Percentiles rank a stretch among this genome's conserved stretches.
Conservation (phyloP, 2,113 vertebrate species). For the Myotis lucifugus region DNA sequence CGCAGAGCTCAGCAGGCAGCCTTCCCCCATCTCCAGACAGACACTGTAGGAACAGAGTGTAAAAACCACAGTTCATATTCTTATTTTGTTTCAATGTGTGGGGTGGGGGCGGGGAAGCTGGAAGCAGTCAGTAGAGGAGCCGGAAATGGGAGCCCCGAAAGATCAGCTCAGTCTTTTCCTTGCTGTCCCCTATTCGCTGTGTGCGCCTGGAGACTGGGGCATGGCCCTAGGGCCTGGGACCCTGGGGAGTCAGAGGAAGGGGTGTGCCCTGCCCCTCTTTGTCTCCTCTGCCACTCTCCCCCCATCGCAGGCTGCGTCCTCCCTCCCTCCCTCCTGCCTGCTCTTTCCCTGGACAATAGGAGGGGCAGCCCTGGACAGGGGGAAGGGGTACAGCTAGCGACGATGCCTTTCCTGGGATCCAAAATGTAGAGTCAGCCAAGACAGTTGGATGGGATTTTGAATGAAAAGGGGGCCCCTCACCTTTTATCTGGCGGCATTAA, state of each 20-base stretch:
- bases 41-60: conserved; percentile 52
- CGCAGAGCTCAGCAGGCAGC: neutral
- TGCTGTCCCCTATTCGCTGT: neutral
- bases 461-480: neutral
- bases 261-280: neutral
- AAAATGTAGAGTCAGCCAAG: conserved; percentile 53
- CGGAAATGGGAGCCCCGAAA: neutral
- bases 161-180: neutral
- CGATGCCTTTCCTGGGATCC: neutral
- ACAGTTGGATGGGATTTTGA: neutral
- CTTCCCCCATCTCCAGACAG: neutral
- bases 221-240: neutral
- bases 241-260: neutral
- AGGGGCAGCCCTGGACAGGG: neutral
- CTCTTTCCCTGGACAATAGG: conserved; percentile 6
- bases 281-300: neutral
- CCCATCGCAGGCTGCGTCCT: neutral
- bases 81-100: conserved; percentile 63
- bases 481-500: neutral
- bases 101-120: neutral
- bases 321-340: neutral
- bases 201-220: neutral
- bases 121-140: neutral
- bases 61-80: conserved; percentile 36
- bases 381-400: neutral